These are phyloP conservation scores for Gasteruption jaculator DNA, from an alignment of 2,888 invertebrate genomes.

Conservation along the genomic window DNA sequence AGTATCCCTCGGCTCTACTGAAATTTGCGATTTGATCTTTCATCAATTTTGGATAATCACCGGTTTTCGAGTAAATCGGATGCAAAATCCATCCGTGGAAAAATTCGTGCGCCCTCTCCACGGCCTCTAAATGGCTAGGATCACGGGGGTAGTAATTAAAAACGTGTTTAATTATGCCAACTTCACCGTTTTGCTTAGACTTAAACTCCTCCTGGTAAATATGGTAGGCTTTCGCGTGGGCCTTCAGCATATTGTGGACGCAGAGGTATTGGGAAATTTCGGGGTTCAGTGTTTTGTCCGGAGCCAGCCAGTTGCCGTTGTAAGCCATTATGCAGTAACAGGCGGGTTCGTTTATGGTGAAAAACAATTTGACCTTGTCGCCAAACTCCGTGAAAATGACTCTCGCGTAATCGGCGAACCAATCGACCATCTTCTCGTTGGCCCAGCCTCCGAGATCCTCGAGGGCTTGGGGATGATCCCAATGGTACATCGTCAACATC, in stretches of 20 bases:
- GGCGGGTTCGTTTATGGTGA: slow-evolving; percentile 75
- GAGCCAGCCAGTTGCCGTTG: slow-evolving; percentile 28
- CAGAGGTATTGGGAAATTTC: slow-evolving; percentile 66
- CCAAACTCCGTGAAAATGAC: slow-evolving; percentile 61
- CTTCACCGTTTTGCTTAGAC: slow-evolving; percentile 55
- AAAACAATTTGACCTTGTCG: slow-evolving; percentile 65
- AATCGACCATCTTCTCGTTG: slow-evolving; percentile 62
- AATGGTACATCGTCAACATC: slow-evolving; percentile 68
- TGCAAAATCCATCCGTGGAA: slow-evolving; percentile 53
- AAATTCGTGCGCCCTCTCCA: slow-evolving; percentile 38
- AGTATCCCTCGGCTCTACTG: slow-evolving; percentile 50
- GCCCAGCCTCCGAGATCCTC: slow-evolving; percentile 68
- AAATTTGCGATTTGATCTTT: slow-evolving; percentile 48
- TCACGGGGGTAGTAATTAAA: slow-evolving; percentile 24
- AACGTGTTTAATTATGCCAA: slow-evolving; percentile 26
- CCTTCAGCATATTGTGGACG: slow-evolving; percentile 67
- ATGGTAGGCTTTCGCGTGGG: slow-evolving; percentile 69
- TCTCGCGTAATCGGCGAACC: slow-evolving; percentile 63
- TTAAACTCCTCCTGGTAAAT: slow-evolving; percentile 62
- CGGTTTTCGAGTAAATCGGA: slow-evolving; percentile 52
- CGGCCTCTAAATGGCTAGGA: slow-evolving; percentile 19
- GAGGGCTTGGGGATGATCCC: slow-evolving; percentile 65
- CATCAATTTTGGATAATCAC: slow-evolving; percentile 57
- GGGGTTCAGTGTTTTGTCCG: slow-evolving; percentile 32
- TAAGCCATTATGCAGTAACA: slow-evolving; percentile 57